These are phyloP conservation scores for Microctenopoma steveboyesi DNA, from an alignment of 2,797 vertebrate species.

Conservation along the genomic window DNA sequence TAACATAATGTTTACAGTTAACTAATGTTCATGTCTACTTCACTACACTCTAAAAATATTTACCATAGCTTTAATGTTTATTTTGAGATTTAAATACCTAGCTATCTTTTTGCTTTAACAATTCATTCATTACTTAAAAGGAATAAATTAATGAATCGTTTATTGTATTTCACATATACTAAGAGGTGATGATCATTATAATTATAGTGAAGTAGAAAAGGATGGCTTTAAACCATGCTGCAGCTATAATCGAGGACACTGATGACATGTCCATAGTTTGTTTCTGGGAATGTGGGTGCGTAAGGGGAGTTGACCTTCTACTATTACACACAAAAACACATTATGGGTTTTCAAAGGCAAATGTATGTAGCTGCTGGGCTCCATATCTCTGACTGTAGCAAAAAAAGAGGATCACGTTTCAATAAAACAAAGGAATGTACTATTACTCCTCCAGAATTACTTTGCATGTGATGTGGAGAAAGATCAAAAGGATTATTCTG, in stretches of 20 bases:
- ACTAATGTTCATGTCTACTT: no score
- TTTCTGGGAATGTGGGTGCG: constrained; percentile 11
- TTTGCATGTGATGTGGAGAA: background rate
- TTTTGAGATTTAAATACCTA: no score
- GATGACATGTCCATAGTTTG: constrained; percentile 7
- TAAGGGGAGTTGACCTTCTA: constrained; percentile 4
- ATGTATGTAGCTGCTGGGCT: background rate
- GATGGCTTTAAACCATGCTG: background rate
- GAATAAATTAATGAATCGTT: background rate
- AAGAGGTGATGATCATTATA: no score
- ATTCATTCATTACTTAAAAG: no score
- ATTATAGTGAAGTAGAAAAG: background rate
- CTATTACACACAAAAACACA: background rate
- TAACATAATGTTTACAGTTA: no score
- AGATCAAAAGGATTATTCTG: no score
- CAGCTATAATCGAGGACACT: background rate
- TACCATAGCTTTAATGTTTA: no score
- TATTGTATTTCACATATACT: no score
- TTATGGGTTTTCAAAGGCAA: background rate
- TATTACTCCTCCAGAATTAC: background rate
- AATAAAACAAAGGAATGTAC: background rate
- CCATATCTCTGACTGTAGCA: background rate
- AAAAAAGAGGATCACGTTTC: background rate
- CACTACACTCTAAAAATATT: no score
- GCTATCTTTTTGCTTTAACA: no score